Conservation (phyloP, 2,113 vertebrate species). For the Amazona guildingii region DNA sequence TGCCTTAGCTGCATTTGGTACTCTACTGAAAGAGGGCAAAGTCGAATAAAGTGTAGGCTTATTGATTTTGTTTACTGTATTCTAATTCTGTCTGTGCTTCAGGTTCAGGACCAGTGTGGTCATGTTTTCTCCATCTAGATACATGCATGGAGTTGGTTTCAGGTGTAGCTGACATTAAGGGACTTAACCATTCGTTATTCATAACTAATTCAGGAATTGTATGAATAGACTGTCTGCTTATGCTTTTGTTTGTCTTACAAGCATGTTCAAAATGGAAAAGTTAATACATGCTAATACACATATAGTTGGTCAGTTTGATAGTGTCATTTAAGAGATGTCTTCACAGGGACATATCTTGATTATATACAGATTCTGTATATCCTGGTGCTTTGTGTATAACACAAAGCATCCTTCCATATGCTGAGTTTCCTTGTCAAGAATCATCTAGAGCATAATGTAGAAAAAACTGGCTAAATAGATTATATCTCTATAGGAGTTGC, state of each 20-base stretch:
- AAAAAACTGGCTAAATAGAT: background rate
- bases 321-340: background rate
- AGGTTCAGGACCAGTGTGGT: background rate
- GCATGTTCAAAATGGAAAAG: background rate
- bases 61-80: background rate
- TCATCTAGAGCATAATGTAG: background rate
- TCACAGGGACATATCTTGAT: background rate
- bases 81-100: background rate
- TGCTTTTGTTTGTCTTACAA: background rate
- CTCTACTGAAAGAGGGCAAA: background rate
- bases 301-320: background rate
- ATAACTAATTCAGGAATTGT: background rate
- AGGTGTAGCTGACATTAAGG: background rate
- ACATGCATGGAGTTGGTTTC: background rate
- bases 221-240: background rate
- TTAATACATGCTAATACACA: background rate
- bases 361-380: background rate
- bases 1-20: background rate
- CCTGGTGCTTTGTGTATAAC: background rate
- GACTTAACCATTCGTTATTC: background rate
- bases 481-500: background rate
- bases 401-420: background rate
- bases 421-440: background rate
- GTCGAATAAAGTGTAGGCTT: background rate
- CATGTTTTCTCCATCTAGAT: background rate